phyloP scores from a whole-genome alignment of 1,140 invertebrate genomes.

The Diorhabda elongata region DNA sequence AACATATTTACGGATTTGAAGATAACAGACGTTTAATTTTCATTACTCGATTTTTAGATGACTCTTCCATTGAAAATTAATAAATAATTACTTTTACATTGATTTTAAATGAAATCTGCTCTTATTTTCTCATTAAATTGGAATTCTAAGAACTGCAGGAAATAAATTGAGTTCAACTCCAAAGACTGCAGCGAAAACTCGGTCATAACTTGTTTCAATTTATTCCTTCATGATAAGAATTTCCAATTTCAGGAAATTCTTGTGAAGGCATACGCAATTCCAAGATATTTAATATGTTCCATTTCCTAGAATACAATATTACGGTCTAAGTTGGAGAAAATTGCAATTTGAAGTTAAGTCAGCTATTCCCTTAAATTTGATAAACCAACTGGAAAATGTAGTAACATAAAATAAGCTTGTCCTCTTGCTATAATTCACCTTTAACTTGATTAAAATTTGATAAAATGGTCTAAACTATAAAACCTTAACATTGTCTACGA shows the following conservation, averaged over 20 bases:
- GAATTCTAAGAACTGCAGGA: neutral
- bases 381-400: conserved; percentile 13
- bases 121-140: no score
- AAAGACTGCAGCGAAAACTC: neutral
- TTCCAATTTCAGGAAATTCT: neutral
- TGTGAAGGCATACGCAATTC: neutral
- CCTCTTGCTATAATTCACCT: neutral
- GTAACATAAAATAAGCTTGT: conserved; percentile 9
- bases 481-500: neutral
- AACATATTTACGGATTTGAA: no score
- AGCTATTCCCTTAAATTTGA: conserved; percentile 12
- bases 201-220: neutral
- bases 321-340: neutral
- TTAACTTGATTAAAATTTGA: neutral
- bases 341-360: conserved; percentile 8
- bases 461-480: neutral
- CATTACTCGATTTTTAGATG: no score
- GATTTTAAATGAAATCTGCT: no score
- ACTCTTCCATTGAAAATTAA: no score
- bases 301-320: conserved; percentile 8
- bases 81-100: no score
- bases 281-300: conserved; percentile 5
- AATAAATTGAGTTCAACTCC: neutral
- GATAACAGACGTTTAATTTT: no score
- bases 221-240: conserved; percentile 1